Conservation (phyloP, 2,113 vertebrate genomes). For the Geothlypis trichas region DNA sequence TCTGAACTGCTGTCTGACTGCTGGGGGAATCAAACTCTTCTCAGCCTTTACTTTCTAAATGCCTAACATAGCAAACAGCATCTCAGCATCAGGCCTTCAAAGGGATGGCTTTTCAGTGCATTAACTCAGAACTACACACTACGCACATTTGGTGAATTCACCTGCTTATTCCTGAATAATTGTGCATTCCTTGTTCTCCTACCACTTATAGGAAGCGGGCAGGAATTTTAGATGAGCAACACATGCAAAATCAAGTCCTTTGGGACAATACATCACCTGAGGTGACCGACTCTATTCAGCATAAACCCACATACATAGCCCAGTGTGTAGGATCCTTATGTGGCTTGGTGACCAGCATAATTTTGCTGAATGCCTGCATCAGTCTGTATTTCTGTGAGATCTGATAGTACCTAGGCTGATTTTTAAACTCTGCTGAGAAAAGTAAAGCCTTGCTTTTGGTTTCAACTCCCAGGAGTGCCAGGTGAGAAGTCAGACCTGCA, state of each 20-base stretch:
- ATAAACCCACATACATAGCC: not conserved
- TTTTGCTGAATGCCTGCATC: not conserved
- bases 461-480: not conserved
- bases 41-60: not conserved
- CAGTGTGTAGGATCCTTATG: not conserved
- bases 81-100: not conserved
- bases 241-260: slow-evolving; percentile 8
- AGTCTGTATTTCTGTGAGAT: not conserved
- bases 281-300: not conserved
- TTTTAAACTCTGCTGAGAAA: not conserved
- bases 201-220: accelerated
- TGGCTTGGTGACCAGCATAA: not conserved
- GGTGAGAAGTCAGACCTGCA: slow-evolving; percentile 31
- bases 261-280: not conserved
- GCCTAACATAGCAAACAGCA: not conserved
- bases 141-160: not conserved
- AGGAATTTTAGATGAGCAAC: slow-evolving; percentile 2
- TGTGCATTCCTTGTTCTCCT: not conserved
- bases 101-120: not conserved
- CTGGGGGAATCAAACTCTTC: not conserved
- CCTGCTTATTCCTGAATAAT: not conserved
- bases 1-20: not conserved
- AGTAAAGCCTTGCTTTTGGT: not conserved
- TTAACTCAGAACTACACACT: not conserved
- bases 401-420: not conserved